Conservation (phyloP, 2,888 invertebrate species). For the Dolichomitus sp. region DNA sequence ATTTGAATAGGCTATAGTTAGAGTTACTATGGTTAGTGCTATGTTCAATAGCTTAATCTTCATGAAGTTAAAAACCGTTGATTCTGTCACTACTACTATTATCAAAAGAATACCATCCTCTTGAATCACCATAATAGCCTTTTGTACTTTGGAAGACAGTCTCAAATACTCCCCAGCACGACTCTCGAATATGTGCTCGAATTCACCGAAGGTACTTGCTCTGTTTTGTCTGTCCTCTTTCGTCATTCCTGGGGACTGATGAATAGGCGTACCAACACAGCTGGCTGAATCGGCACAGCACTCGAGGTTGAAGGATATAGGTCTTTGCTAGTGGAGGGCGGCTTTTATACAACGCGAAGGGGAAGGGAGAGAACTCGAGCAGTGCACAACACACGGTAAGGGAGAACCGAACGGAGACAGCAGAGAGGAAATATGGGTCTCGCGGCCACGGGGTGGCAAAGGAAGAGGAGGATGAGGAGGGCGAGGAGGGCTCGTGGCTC, state of each 20-base stretch:
- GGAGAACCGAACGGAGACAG: slow-evolving; percentile 74
- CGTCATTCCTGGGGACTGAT: slow-evolving; percentile 52
- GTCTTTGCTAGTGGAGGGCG: neutral
- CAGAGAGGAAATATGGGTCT: slow-evolving; percentile 81
- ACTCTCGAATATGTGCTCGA: slow-evolving; percentile 20
- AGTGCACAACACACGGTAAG: slow-evolving; percentile 2
- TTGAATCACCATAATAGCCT: slow-evolving; percentile 7
- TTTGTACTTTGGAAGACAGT: slow-evolving; percentile 11
- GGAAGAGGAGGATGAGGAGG: slow-evolving; percentile 67
- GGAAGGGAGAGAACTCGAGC: neutral
- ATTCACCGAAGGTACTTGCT: slow-evolving; percentile 7
- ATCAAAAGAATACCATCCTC: neutral
- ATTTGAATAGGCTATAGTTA: no score
- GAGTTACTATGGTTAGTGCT: neutral
- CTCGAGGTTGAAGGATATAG: slow-evolving; percentile 43
- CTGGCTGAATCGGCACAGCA: slow-evolving; percentile 42
- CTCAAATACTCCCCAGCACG: slow-evolving; percentile 1
- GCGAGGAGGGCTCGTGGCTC: slow-evolving; percentile 1
- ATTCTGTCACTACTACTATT: neutral
- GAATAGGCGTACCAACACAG: slow-evolving; percentile 48
- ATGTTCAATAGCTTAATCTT: no score
- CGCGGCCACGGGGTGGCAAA: slow-evolving; percentile 73
- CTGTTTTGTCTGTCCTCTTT: slow-evolving; percentile 14
- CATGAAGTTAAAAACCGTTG: neutral
- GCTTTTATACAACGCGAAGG: slow-evolving; percentile 35